Percentiles rank a stretch among this genome's conserved stretches.
Conservation (phyloP, 2,113 vertebrate species). For the Saguinus imperator region DNA sequence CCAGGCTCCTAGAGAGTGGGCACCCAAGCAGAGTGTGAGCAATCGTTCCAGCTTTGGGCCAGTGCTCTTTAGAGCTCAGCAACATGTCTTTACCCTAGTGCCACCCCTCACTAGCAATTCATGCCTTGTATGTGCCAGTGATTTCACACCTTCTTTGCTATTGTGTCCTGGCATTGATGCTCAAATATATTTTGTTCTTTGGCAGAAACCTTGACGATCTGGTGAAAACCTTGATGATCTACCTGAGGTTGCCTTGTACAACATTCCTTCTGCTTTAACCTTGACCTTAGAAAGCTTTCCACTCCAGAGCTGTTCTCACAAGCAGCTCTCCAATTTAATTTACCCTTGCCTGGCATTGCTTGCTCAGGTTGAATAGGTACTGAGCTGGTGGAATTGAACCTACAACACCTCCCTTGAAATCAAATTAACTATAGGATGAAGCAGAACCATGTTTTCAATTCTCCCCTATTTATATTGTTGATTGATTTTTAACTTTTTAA, state of each 20-base stretch:
- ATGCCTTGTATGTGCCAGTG: neutral
- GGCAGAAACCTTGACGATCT: neutral
- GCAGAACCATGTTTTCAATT: neutral
- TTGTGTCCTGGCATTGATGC: neutral
- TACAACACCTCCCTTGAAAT: neutral
- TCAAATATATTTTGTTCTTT: neutral
- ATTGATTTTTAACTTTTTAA: constrained; percentile 24
- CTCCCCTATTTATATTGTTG: neutral
- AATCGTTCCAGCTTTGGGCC: neutral
- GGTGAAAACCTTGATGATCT: neutral
- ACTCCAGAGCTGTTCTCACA: neutral
- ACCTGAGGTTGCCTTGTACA: neutral
- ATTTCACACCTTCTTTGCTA: neutral
- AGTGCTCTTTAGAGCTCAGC: neutral
- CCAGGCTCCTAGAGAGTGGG: neutral
- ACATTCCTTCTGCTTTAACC: neutral
- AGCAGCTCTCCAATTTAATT: neutral
- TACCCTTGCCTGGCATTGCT: neutral
- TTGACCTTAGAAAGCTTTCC: neutral
- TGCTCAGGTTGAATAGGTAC: neutral
- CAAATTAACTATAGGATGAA: neutral
- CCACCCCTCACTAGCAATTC: neutral
- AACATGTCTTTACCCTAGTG: neutral
- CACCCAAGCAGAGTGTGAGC: neutral
- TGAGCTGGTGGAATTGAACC: neutral